Evolutionary conservation across 2,888 invertebrate species (phyloP).

Genomic region (Thyatira batis): DNA sequence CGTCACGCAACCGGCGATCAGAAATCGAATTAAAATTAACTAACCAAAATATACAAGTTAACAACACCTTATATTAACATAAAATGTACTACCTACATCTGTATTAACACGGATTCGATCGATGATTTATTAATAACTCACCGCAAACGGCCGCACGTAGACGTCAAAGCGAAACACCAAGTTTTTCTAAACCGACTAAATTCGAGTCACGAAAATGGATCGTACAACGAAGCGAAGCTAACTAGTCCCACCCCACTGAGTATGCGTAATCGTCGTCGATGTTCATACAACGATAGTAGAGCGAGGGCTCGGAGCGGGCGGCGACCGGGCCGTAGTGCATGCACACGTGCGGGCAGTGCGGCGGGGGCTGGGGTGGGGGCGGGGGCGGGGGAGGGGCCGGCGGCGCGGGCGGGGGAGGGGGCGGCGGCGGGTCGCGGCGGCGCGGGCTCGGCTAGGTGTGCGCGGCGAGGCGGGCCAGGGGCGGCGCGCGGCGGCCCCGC

Average conservation of each 20-base stretch:
- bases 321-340: not conserved
- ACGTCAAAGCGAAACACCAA: too few species aligned
- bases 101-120: not conserved
- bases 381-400: slow-evolving; percentile 8
- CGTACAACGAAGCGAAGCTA: not conserved
- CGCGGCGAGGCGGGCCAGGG: slow-evolving; percentile 43
- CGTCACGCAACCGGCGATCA: slow-evolving; percentile 39
- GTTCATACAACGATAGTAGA: not conserved
- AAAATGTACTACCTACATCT: slow-evolving; percentile 22
- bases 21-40: slow-evolving; percentile 23
- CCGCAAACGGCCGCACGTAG: not conserved
- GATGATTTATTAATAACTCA: not conserved
- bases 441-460: slow-evolving; percentile 32
- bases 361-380: not conserved
- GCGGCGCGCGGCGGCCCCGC: slow-evolving; percentile 51
- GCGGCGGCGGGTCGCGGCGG: slow-evolving; percentile 5
- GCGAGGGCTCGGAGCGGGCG: not conserved
- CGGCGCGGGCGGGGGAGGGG: slow-evolving; percentile 10
- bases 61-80: slow-evolving; percentile 33
- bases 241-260: not conserved
- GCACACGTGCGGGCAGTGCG: not conserved
- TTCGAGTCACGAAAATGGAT: not conserved
- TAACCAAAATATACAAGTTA: slow-evolving; percentile 39
- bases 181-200: too few species aligned
- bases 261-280: not conserved